A percentile compares a stretch with the other conserved stretches of the same genome.
phyloP scores from a whole-genome alignment of 2,113 vertebrate genomes.

The Oryctolagus cuniculus region DNA sequence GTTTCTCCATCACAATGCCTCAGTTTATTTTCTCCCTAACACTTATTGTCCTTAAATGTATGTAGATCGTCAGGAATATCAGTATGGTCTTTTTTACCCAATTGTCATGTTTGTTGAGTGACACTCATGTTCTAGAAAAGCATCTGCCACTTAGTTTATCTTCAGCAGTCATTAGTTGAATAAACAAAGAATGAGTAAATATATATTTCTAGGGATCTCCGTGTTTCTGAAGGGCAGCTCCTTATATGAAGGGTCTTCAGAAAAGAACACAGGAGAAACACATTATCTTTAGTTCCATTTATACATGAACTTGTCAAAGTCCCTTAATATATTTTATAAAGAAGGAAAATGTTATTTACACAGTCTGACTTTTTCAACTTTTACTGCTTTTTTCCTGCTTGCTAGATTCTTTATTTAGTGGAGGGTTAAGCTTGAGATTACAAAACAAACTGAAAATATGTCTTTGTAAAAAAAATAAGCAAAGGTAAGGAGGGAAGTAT shows the following conservation, averaged over 20 bases:
- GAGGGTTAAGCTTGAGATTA: no score
- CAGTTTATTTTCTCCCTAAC: neutral
- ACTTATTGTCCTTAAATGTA: neutral
- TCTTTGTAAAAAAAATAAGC: no score
- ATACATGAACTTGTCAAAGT: no score
- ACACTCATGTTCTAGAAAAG: neutral
- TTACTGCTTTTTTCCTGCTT: no score
- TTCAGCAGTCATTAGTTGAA: neutral
- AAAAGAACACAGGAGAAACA: no score
- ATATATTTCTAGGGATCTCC: neutral
- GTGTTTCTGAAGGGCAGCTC: neutral
- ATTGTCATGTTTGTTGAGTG: neutral
- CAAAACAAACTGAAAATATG: no score
- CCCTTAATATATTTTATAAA: conserved; percentile 15
- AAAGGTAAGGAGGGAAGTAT: no score
- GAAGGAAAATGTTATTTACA: neutral
- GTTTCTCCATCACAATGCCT: neutral
- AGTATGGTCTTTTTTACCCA: neutral
- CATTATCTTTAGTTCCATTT: no score
- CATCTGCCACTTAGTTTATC: neutral
- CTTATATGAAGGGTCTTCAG: neutral
- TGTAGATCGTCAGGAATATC: neutral
- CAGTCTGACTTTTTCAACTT: no score
- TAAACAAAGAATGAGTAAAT: neutral
- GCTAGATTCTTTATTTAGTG: no score